A percentile compares a stretch with the other conserved stretches of the same genome.
Conservation (phyloP, 2,113 vertebrate species). For the Oncorhynchus nerka region DNA sequence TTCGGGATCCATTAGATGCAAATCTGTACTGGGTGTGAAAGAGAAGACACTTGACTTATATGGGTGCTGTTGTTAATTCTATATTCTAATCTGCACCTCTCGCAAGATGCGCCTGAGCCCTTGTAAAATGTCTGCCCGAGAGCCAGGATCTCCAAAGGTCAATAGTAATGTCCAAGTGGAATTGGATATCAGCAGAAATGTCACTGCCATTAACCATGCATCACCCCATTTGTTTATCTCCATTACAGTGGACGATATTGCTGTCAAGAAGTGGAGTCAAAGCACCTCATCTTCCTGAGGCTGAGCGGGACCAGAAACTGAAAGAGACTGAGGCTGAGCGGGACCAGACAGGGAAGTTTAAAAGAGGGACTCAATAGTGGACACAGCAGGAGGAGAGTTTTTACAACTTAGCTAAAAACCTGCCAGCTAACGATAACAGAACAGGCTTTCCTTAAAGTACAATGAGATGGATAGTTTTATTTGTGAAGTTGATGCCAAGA, state of each 20-base stretch:
- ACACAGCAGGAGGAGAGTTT: background rate
- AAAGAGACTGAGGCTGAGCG: background rate
- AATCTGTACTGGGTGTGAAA: background rate
- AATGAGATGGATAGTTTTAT: background rate
- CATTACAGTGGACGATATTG: background rate
- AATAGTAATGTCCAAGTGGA: constrained; percentile 4
- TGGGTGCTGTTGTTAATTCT: background rate
- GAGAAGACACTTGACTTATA: background rate
- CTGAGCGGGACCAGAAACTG: too few relatives aligned
- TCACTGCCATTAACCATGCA: constrained; percentile 4
- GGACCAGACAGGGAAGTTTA: background rate
- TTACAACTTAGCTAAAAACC: background rate
- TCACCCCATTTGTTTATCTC: constrained; percentile 5
- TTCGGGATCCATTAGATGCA: background rate
- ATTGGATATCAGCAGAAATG: constrained; percentile 5
- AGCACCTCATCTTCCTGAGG: background rate
- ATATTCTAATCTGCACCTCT: background rate
- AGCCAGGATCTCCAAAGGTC: constrained; percentile 2
- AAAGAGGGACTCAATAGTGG: background rate
- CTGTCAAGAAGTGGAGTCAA: background rate
- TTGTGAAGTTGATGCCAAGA: background rate
- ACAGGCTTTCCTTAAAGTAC: background rate
- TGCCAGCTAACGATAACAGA: background rate
- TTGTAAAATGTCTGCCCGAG: background rate
- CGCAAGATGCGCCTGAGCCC: background rate